Conservation (phyloP, 2,797 vertebrate genomes). For the Sphaeramia orbicularis region DNA sequence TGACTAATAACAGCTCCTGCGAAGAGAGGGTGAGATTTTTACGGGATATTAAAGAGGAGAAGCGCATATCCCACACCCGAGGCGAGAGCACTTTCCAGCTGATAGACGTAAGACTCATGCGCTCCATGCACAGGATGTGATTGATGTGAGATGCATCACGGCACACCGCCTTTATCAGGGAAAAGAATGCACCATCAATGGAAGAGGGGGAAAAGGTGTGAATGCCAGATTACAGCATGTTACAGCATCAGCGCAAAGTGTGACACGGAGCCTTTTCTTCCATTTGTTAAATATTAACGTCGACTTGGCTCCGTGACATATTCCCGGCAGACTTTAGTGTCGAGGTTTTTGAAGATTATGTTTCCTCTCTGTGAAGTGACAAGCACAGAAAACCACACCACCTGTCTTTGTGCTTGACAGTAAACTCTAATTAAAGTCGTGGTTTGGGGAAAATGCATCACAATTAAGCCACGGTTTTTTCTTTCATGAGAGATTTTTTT, state of each 20-base stretch:
- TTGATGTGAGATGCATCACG: constrained; percentile 77
- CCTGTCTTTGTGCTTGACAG: background rate
- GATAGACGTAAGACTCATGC: constrained; percentile 70
- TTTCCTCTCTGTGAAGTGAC: constrained; percentile 18
- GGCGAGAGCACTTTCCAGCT: constrained; percentile 74
- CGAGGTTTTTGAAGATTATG: constrained; percentile 8
- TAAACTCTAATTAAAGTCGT: constrained; percentile 15
- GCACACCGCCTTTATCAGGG: constrained; percentile 66
- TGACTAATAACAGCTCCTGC: constrained; percentile 25
- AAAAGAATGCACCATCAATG: constrained; percentile 62
- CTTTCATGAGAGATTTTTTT: too few relatives aligned
- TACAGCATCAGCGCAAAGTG: constrained; percentile 35
- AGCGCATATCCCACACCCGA: constrained; percentile 70
- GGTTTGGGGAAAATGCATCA: background rate
- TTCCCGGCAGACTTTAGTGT: constrained; percentile 36
- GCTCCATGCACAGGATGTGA: constrained; percentile 72
- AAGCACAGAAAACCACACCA: constrained; percentile 9
- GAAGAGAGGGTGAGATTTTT: constrained; percentile 41
- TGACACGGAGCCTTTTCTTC: constrained; percentile 27
- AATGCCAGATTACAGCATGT: constrained; percentile 55
- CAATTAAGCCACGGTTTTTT: background rate
- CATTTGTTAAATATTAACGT: constrained; percentile 38
- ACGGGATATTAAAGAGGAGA: constrained; percentile 58
- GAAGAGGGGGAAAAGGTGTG: constrained; percentile 35
- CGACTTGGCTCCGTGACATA: constrained; percentile 37